These are phyloP conservation scores for Chlorocebus sabaeus DNA, from an alignment of 2,113 vertebrate genomes.

Conservation along the genomic window DNA sequence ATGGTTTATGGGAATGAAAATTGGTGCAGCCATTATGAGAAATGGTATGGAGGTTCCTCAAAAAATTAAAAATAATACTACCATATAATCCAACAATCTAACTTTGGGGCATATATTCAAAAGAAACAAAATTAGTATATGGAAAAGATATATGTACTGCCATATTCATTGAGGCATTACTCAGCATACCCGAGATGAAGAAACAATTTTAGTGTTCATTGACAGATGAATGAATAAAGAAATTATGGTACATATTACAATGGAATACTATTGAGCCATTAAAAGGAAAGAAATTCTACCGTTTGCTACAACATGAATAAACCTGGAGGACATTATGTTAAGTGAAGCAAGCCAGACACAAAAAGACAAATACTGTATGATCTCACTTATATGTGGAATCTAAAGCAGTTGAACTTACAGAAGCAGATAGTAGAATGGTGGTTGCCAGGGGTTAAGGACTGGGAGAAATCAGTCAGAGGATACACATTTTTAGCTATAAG, in stretches of 20 bases:
- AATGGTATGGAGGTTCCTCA: background rate
- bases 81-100: background rate
- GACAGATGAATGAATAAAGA: background rate
- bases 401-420: background rate
- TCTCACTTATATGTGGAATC: background rate
- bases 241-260: background rate
- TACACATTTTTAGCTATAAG: background rate
- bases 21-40: background rate
- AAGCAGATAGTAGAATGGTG: background rate
- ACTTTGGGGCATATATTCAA: background rate
- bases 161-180: background rate
- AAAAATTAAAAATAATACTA: background rate
- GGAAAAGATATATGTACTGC: background rate
- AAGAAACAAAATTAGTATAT: background rate
- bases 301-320: background rate
- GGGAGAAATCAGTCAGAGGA: background rate
- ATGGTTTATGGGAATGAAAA: background rate
- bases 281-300: background rate
- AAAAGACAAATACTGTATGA: background rate
- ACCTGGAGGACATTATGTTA: background rate
- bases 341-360: background rate
- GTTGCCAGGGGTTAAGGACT: background rate
- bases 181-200: background rate
- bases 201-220: background rate
- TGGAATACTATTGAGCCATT: background rate